A percentile compares a stretch with the other conserved stretches of the same genome.
These are phyloP conservation scores for Abrostola tripartita DNA, from an alignment of 2,888 invertebrate genomes.

Conservation along the genomic window DNA sequence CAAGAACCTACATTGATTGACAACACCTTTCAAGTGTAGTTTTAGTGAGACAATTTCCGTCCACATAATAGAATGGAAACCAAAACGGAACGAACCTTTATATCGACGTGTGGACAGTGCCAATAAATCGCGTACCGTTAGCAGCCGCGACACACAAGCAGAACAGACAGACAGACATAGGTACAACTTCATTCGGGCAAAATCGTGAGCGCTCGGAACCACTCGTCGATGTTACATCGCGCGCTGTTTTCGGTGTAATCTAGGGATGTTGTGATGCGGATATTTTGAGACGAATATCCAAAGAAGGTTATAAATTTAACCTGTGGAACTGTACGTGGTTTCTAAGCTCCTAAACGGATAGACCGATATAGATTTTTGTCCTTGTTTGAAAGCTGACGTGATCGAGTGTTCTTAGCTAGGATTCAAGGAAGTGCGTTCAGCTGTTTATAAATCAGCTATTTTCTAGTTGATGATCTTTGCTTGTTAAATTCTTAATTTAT, in stretches of 20 bases:
- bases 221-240: slow-evolving; percentile 60
- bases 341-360: no score
- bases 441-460: no score
- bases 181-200: slow-evolving; percentile 75
- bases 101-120: slow-evolving; percentile 45
- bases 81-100: slow-evolving; percentile 40
- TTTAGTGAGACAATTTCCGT: no score
- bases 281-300: slow-evolving; percentile 1
- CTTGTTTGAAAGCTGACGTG: no score
- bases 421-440: no score
- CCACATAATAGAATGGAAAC: no score
- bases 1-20: no score
- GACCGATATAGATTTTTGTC: no score
- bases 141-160: slow-evolving; percentile 51
- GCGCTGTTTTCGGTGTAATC: slow-evolving; percentile 53
- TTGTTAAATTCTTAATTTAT: no score
- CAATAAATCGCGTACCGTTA: slow-evolving; percentile 59
- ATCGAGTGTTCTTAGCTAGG: no score
- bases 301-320: background rate
- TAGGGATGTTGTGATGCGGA: slow-evolving; percentile 48
- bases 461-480: no score
- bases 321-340: background rate
- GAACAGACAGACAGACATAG: slow-evolving; percentile 59
- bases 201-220: slow-evolving; percentile 73
- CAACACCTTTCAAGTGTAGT: no score